phyloP scores from a whole-genome alignment of 2,797 vertebrate genomes.

The Hipposideros larvatus region DNA sequence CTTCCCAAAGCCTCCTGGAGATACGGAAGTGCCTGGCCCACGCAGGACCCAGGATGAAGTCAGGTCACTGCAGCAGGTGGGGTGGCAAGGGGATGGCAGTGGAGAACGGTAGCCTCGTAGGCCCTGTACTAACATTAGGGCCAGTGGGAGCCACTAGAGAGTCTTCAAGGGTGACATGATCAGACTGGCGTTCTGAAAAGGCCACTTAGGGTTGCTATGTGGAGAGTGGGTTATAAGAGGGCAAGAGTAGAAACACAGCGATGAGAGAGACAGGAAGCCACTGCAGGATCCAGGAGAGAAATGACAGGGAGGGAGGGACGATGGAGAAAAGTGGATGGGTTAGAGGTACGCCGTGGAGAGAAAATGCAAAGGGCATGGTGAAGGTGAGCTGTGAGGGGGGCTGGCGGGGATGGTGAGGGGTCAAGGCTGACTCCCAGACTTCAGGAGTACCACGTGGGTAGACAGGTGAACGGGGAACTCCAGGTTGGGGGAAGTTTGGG shows the following conservation, averaged over 20 bases:
- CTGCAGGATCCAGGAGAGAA: neutral
- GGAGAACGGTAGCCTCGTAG: neutral
- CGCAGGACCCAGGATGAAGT: fast-evolving
- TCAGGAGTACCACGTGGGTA: neutral
- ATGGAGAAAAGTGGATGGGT: too few species aligned
- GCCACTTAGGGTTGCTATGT: neutral
- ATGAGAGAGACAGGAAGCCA: neutral
- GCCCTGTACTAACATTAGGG: neutral
- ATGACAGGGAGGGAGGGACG: fast-evolving
- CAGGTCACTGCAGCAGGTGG: neutral
- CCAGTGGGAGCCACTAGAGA: neutral
- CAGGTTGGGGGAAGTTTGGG: neutral
- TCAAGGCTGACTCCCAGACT: neutral
- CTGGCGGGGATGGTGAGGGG: neutral
- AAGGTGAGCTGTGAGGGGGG: neutral
- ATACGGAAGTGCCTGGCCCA: fast-evolving
- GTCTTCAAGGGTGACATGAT: neutral
- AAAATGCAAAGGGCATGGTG: neutral
- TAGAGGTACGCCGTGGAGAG: neutral
- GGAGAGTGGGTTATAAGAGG: neutral
- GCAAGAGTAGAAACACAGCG: neutral
- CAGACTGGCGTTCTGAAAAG: neutral
- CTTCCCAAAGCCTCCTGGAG: neutral
- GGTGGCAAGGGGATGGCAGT: fast-evolving
- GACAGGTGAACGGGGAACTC: too few species aligned